These are phyloP conservation scores for Plebejus anna DNA, from an alignment of 2,888 invertebrate genomes.

Conservation along the genomic window DNA sequence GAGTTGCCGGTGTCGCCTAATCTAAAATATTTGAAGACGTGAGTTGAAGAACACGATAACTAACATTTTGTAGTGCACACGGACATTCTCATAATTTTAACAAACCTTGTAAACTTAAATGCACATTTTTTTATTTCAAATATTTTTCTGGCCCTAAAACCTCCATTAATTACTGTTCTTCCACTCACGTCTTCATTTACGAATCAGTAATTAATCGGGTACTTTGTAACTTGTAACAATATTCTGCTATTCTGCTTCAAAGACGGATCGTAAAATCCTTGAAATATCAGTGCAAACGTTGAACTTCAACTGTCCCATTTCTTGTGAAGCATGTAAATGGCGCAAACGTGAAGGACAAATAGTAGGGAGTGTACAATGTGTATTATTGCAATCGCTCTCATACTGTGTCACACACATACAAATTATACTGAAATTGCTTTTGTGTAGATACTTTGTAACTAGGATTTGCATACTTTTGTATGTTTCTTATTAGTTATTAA, in stretches of 20 bases:
- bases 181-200: background rate
- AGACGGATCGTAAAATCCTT: background rate
- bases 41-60: too few relatives aligned
- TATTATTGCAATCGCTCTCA: slow-evolving; percentile 3
- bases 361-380: background rate
- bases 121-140: too few relatives aligned
- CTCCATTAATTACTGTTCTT: too few relatives aligned
- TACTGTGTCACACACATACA: background rate
- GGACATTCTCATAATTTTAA: too few relatives aligned
- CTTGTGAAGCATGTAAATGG: background rate
- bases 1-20: too few relatives aligned
- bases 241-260: background rate
- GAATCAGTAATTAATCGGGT: background rate
- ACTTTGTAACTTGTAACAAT: background rate
- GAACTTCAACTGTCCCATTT: background rate
- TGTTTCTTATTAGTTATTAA: too few relatives aligned
- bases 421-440: background rate
- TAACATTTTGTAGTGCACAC: too few relatives aligned
- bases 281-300: background rate
- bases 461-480: too few relatives aligned
- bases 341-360: background rate
- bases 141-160: too few relatives aligned
- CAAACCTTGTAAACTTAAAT: too few relatives aligned
- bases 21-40: too few relatives aligned
- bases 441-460: background rate